Evolutionary conservation across 2,888 invertebrate species (phyloP), one percentile per base, ranked within the genome.

Genomic region (Lydus trimaculatus): DNA sequence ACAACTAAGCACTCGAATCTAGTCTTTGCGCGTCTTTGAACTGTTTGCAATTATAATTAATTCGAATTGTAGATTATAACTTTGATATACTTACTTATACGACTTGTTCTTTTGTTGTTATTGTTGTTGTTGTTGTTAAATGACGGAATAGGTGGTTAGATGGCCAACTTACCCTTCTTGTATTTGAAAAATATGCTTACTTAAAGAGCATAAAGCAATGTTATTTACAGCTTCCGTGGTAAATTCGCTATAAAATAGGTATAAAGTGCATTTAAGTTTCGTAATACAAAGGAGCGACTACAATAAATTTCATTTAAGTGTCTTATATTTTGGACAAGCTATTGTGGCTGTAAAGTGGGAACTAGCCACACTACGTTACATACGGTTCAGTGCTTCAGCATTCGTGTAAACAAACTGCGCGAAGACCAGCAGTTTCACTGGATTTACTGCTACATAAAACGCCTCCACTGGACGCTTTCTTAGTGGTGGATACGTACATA

Each of bases 361-460:
- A 76, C 75, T 76, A 74, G 77, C 74, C 72, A 72, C 74, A 72
- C 71, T 71, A 71, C 69, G 78, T 78, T 80, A 80, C 80, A 75
- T 79, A 79, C 77, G 80, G 79, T 78, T 75, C 78, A 73, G 76
- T 76, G 78, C 77, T 75, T 76, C 74, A 73, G 74, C 76, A 74
- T 79, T 81, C 79, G 80, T 82, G 82, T 82, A 82, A 81, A 82
- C 82, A 82, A 81, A 81, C 79, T 80, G 81, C 78, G 80, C 78
- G 77, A 78, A 78, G 79, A 78, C 79, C 77, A 80, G 80, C 81
- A 81, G 81, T 81, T 82, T 43, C 80, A 78, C 79, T 75, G 79
- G 77, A 82, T 82, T 82, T 82, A 82, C 82, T 79, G 81, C 81
- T 73, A 79, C 81, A 81, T 81, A 80, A 81, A 82, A 82, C 82